These are phyloP conservation scores for Zosterops pallidus DNA, from an alignment of 2,113 vertebrate genomes.

Conservation along the genomic window DNA sequence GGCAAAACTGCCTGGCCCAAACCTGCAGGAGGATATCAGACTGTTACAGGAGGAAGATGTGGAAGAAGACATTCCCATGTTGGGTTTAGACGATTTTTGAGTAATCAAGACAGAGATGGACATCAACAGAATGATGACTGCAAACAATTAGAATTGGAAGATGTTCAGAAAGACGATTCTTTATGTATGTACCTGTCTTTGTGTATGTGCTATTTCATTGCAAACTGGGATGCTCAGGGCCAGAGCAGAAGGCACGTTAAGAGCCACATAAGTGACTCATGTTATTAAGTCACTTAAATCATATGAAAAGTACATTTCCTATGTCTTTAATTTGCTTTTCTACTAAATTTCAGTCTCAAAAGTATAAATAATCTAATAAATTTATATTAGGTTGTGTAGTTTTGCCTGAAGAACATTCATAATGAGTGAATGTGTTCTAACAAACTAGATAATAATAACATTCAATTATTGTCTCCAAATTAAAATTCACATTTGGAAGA, in stretches of 20 bases:
- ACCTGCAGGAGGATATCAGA: conserved; percentile 70
- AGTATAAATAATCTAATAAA: neutral
- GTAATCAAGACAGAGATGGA: conserved; percentile 60
- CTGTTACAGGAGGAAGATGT: conserved; percentile 71
- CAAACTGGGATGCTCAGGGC: neutral
- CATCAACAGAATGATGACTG: conserved; percentile 34
- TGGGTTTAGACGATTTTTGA: conserved; percentile 69
- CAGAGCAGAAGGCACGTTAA: neutral
- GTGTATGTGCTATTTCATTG: neutral
- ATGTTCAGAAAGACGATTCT: conserved; percentile 55
- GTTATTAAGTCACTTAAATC: neutral
- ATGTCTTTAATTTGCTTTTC: neutral
- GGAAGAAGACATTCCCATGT: conserved; percentile 74
- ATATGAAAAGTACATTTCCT: neutral
- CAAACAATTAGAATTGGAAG: conserved; percentile 62
- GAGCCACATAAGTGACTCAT: neutral
- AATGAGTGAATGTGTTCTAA: neutral
- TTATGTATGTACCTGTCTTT: conserved; percentile 61
- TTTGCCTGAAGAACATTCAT: neutral
- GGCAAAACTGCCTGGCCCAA: conserved; percentile 73
- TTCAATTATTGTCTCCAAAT: neutral
- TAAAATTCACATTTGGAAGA: neutral
- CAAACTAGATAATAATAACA: neutral
- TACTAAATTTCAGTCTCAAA: neutral
- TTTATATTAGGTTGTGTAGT: neutral